Evolutionary conservation across 2,113 vertebrate species (phyloP).

Genomic region (Ailurus styani): DNA sequence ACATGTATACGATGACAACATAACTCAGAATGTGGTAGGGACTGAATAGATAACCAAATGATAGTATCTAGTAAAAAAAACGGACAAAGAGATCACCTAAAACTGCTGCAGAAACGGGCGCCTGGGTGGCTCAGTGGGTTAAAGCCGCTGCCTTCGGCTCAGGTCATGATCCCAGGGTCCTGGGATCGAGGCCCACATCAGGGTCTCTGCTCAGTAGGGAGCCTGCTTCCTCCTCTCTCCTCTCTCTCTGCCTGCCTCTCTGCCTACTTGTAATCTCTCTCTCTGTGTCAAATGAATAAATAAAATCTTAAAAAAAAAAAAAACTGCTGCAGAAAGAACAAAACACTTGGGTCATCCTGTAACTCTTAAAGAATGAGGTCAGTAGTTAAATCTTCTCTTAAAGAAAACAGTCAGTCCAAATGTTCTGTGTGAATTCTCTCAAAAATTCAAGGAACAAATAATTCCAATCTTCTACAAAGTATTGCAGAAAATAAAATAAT

Average conservation of each 20-base stretch:
- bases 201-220: too few species aligned
- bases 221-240: too few species aligned
- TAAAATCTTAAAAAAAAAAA: too few species aligned
- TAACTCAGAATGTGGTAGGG: background rate
- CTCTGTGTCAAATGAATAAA: too few species aligned
- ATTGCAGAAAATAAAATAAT: conserved; percentile 7
- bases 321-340: background rate
- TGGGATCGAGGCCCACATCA: too few species aligned
- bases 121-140: too few species aligned
- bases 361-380: background rate
- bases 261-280: too few species aligned
- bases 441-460: conserved; percentile 20
- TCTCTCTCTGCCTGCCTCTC: too few species aligned
- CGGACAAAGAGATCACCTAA: background rate
- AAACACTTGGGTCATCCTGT: background rate
- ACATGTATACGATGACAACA: background rate
- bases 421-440: background rate
- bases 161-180: too few species aligned
- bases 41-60: background rate
- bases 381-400: background rate
- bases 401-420: background rate
- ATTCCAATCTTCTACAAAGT: background rate
- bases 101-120: background rate
- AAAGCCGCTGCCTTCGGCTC: too few species aligned
- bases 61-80: background rate